Evolutionary conservation across 2,888 invertebrate genomes (phyloP), one percentile per base, ranked within the genome.

Genomic region (Lottia gigantea): DNA sequence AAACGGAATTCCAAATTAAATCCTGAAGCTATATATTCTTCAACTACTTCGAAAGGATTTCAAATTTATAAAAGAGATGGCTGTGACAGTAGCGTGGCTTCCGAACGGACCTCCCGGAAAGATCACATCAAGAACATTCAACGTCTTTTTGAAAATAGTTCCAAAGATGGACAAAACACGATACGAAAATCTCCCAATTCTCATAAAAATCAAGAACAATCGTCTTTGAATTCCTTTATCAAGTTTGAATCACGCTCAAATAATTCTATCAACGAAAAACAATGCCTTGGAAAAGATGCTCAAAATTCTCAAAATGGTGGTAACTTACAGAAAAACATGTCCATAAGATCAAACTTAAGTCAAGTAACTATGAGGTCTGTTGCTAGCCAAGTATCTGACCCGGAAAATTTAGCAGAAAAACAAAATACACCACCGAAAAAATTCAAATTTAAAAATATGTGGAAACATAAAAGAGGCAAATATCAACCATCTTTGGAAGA

Each of bases 401-500:
- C 55, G 1, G 23, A 55, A 23, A 23, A 23, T 2, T 23, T 23
- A 23, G 23, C 23, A 23, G 55, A 19, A 19, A 55, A 23, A 11
- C 23, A 23, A 19, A 23, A 19, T 11, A 11, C 19, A 55, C 55
- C 75, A 26, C 68, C 75, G 31, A 79, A 78, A 47, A 75, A 71
- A 71, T 62, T 72, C 23, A 75, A 70, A 66, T 65, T 78, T 23
- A 76, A 70, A 64, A 79, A 73, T 66, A 71, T 80, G 46, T 75
- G 78, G 26, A 76, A 77, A 71, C 69, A 67, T 26, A 80, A 77
- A 67, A 79, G 75, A 73, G 78, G 76, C 2, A 74, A 71, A 64
- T 78, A 73, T 69, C 78, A 71, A 55, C 78, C 76, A 19, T 64
- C 75, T 11, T 61, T 68, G 1, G 71, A 72, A 19, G 70, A 70